These are phyloP conservation scores for Andrena bucephala DNA, from an alignment of 2,888 invertebrate species.

Conservation along the genomic window DNA sequence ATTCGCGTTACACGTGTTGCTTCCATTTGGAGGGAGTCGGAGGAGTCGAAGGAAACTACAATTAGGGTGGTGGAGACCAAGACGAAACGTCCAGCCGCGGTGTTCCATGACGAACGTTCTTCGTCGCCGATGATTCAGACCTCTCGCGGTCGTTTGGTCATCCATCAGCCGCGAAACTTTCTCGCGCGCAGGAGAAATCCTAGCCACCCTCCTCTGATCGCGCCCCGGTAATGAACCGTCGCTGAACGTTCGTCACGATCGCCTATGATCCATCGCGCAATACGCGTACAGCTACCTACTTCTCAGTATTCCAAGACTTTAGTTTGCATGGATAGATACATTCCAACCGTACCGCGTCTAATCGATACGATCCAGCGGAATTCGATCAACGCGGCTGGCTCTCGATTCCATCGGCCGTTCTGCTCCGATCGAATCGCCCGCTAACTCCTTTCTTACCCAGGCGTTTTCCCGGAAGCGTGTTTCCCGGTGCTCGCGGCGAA, in stretches of 20 bases:
- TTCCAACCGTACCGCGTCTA: too few relatives aligned
- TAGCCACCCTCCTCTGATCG: background rate
- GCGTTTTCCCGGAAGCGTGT: slow-evolving; percentile 50
- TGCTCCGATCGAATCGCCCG: background rate
- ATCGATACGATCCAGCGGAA: slow-evolving; percentile 25
- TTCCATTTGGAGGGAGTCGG: too few relatives aligned
- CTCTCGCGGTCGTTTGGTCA: slow-evolving; percentile 31
- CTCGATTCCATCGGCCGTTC: slow-evolving; percentile 18
- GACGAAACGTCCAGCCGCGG: slow-evolving; percentile 30
- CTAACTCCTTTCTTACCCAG: background rate
- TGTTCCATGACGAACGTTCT: slow-evolving; percentile 44
- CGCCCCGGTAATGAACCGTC: slow-evolving; percentile 21
- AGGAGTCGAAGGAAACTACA: too few relatives aligned
- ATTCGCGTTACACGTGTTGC: too few relatives aligned
- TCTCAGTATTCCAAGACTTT: too few relatives aligned
- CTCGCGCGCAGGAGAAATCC: background rate
- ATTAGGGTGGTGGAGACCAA: slow-evolving; percentile 21
- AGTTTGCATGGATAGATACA: too few relatives aligned
- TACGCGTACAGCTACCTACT: too few relatives aligned
- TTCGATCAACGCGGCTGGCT: slow-evolving; percentile 11
- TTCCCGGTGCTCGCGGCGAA: slow-evolving; percentile 40
- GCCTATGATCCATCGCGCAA: background rate
- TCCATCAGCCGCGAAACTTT: slow-evolving; percentile 27
- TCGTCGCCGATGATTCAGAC: slow-evolving; percentile 48
- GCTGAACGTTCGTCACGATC: background rate